Percentiles rank a stretch among this genome's conserved stretches.
These are phyloP conservation scores for Gryllus longicercus DNA, from an alignment of 2,888 invertebrate species.

Conservation along the genomic window DNA sequence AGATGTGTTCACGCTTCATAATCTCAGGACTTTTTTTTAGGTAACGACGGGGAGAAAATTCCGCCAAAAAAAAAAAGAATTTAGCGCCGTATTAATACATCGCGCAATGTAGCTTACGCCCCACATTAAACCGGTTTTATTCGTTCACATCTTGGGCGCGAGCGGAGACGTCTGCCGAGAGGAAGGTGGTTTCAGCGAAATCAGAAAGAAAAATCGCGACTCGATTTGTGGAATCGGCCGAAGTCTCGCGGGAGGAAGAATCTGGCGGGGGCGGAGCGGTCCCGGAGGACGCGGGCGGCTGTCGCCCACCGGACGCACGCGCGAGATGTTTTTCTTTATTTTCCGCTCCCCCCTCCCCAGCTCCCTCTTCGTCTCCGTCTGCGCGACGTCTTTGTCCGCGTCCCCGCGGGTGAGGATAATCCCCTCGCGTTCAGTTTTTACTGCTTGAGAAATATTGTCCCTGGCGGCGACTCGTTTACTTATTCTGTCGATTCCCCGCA, in stretches of 20 bases:
- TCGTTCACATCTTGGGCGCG: background rate
- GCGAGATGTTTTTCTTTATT: background rate
- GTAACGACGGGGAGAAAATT: background rate
- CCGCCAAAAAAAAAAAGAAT: background rate
- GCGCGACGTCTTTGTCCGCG: background rate
- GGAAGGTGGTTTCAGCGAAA: no score
- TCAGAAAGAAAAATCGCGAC: no score
- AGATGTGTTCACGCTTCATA: background rate
- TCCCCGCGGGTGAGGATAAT: background rate
- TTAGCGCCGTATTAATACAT: background rate
- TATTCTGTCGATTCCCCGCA: background rate
- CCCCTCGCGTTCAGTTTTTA: slow-evolving; percentile 3
- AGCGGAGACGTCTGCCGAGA: no score
- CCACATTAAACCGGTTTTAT: background rate
- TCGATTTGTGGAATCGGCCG: no score
- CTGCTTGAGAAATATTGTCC: slow-evolving; percentile 9
- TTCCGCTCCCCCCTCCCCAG: background rate
- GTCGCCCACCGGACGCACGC: background rate
- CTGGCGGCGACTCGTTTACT: background rate
- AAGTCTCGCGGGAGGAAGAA: no score
- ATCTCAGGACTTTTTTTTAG: background rate
- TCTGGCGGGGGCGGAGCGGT: no score
- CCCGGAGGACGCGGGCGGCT: no score
- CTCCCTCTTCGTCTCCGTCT: background rate
- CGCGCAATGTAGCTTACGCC: background rate